A percentile compares a stretch with the other conserved stretches of the same genome.
Evolutionary conservation across 2,888 invertebrate genomes (phyloP).

Genomic region (Himalopsyche tibetana): DNA sequence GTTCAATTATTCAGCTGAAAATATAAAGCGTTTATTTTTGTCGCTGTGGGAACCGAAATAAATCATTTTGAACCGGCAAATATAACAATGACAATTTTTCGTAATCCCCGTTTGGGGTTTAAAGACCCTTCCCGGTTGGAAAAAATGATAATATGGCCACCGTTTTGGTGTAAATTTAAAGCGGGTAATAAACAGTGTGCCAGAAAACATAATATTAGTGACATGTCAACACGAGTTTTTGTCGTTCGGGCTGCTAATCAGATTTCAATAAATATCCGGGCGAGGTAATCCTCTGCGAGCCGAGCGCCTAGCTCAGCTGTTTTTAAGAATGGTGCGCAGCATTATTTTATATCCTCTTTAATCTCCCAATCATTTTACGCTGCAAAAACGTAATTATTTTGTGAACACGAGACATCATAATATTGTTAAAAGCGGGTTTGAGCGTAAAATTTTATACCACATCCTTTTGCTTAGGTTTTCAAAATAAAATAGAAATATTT

Average conservation of each 20-base stretch:
- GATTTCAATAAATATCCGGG: conserved; percentile 24
- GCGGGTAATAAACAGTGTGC: neutral
- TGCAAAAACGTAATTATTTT: neutral
- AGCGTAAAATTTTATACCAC: no score
- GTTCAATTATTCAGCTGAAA: no score
- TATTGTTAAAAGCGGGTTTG: no score
- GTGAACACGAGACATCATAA: no score
- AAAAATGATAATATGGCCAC: neutral
- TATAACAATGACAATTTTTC: neutral
- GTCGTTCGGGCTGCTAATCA: neutral
- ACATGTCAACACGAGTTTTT: neutral
- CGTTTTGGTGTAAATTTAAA: neutral
- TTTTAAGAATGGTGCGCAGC: neutral
- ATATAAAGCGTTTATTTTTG: no score
- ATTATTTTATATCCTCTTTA: neutral
- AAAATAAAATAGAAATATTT: no score
- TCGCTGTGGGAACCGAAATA: no score
- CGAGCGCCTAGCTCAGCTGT: neutral
- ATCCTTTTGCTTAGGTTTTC: no score
- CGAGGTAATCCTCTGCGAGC: neutral
- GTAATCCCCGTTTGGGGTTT: conserved; percentile 4
- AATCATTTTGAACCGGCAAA: neutral
- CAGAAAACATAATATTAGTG: neutral
- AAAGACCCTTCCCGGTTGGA: neutral
- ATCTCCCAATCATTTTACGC: neutral